These are phyloP conservation scores for Cynaeus angustus DNA, from an alignment of 2,888 invertebrate species.

Conservation along the genomic window DNA sequence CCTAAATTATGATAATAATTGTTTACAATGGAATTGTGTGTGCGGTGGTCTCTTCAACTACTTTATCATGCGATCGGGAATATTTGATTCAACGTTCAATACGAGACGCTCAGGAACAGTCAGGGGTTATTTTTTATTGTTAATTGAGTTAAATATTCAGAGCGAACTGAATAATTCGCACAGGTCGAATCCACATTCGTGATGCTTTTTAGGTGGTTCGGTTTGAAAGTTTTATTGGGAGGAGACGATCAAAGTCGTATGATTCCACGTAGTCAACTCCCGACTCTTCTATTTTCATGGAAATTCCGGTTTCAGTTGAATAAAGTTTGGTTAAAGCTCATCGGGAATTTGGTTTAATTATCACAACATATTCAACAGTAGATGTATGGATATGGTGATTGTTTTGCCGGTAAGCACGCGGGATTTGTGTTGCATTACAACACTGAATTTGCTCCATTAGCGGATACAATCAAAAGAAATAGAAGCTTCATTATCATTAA, in stretches of 20 bases:
- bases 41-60: conserved; percentile 8
- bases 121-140: not conserved
- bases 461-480: too few relatives aligned
- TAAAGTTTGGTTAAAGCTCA: too few relatives aligned
- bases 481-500: too few relatives aligned
- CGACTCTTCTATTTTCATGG: not conserved
- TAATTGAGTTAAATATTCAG: not conserved
- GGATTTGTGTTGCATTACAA: too few relatives aligned
- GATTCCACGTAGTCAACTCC: not conserved
- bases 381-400: too few relatives aligned
- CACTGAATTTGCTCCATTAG: too few relatives aligned
- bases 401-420: too few relatives aligned
- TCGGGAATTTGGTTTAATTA: too few relatives aligned
- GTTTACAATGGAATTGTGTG: conserved; percentile 42
- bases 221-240: not conserved
- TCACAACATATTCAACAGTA: too few relatives aligned
- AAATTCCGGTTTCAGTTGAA: not conserved
- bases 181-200: not conserved
- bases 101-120: not conserved
- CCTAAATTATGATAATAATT: conserved; percentile 46
- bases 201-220: not conserved
- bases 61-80: conserved; percentile 37
- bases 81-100: conserved; percentile 11
- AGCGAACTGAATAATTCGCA: not conserved
- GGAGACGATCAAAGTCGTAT: not conserved